Evolutionary conservation across 92 coral and sea anemone genomes (phyloP), one percentile per base, ranked within the genome.

Genomic region (Diadumene lineata): DNA sequence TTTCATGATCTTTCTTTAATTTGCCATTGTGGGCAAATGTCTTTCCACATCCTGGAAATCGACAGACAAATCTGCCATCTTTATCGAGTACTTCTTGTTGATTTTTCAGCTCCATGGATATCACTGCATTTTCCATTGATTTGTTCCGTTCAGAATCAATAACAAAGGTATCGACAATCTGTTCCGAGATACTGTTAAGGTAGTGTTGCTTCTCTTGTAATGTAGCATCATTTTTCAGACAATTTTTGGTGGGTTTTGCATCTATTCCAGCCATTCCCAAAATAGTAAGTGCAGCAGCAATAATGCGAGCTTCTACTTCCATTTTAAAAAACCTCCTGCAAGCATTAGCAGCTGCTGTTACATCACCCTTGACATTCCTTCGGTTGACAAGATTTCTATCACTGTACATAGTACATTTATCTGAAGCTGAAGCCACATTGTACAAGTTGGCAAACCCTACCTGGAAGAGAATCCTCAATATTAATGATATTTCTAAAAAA

Each of bases 391-490:
- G 72, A 44, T 76, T 90, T 64, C 90, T 32, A 71, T 87, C 92
- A 56, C 83, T 73, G 29, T 87, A 91, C 86, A 87, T 23, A n/a
- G 92, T 91, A 48, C 96, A 87, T 70, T 87, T 90, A 79, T 90
- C 96, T 74, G 74, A 73, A 66, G 81, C 84, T 17, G 96, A 90
- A 31, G 96, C 43, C n/a, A 70, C 66, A 43, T 65, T 90, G 79
- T 76, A 90, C 11, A 87, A 73, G 32, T 77, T 91, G n/a, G 76
- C 34, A 56, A 82, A 87, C 43, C 85, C 87, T 70, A 86, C 79
- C 91, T 89, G 34, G 23, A 30, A 58, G 24, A 62, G 31, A 62
- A 0, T 7, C 29, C 28, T 0, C 22, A 58, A 58, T 17, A 24
- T 18, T 18, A 16, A 33, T 31, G 16, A 34, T 17, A 9, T n/a